phyloP scores from a whole-genome alignment of 64 coral and sea anemone genomes.

The Stichodactyla helianthus region DNA sequence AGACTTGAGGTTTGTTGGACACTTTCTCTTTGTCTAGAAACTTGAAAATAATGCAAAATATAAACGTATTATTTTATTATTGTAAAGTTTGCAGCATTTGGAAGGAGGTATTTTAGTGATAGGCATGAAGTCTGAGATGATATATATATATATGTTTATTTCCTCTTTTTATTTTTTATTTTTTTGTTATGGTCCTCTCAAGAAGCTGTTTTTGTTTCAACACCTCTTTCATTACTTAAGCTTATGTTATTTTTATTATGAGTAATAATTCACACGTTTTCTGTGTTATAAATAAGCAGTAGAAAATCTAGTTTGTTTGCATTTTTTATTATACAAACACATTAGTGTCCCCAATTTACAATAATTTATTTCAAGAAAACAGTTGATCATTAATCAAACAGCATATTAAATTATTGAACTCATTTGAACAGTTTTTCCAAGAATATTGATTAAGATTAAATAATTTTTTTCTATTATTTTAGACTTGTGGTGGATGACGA shows the following conservation, averaged over 20 bases:
- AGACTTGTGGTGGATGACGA: constrained; percentile 89
- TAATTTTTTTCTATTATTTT: neutral
- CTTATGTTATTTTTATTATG: no score
- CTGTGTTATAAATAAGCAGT: neutral
- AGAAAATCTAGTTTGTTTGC: neutral
- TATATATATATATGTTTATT: no score
- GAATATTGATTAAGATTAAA: neutral
- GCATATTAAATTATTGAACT: neutral
- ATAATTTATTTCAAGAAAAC: neutral
- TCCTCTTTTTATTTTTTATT: no score
- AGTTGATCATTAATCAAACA: neutral
- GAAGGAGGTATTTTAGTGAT: no score
- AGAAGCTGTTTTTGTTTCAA: no score
- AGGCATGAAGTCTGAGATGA: no score
- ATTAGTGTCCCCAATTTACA: neutral
- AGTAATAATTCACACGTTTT: no score
- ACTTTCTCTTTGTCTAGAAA: neutral
- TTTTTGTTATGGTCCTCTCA: no score
- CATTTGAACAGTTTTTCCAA: neutral
- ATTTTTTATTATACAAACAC: neutral
- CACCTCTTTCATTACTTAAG: no score
- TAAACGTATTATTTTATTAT: neutral
- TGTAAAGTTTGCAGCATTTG: no score
- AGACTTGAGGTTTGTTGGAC: constrained; percentile 35
- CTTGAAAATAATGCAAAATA: neutral